Percentiles rank a stretch among this genome's conserved stretches.
Conservation (phyloP, 2,888 invertebrate species). For the Melinopterus prodromus region DNA sequence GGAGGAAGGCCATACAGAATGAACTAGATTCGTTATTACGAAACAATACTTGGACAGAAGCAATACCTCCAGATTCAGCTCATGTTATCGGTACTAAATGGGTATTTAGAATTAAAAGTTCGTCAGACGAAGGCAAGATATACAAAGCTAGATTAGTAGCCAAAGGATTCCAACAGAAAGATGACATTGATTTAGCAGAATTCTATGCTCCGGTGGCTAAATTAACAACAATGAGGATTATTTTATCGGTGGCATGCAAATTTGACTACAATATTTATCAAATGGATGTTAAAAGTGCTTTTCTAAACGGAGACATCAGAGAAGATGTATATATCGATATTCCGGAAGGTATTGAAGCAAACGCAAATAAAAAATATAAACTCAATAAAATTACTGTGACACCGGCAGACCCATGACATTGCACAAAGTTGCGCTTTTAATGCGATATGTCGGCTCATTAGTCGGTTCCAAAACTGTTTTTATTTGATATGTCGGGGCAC, state of each 20-base stretch:
- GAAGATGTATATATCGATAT: conserved; percentile 43
- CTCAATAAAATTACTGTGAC: too few relatives aligned
- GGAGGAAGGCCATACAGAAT: conserved; percentile 51
- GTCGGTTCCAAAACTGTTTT: too few relatives aligned
- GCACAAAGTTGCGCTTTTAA: too few relatives aligned
- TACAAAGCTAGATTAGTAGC: conserved; percentile 45
- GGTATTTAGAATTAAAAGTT: conserved; percentile 30
- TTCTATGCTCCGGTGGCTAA: conserved; percentile 45
- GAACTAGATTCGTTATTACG: conserved; percentile 34
- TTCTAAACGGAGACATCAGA: conserved; percentile 43
- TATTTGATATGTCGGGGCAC: too few relatives aligned
- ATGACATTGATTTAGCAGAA: conserved; percentile 29
- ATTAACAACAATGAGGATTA: conserved; percentile 43
- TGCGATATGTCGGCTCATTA: too few relatives aligned
- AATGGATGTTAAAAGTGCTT: conserved; percentile 44
- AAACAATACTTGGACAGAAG: conserved; percentile 33
- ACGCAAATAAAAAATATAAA: conserved; percentile 40
- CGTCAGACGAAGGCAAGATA: conserved; percentile 21
- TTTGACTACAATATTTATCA: conserved; percentile 37
- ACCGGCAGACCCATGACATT: too few relatives aligned
- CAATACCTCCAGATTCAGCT: conserved; percentile 17
- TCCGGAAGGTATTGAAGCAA: conserved; percentile 39
- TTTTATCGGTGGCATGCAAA: conserved; percentile 40
- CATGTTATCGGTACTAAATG: conserved; percentile 28
- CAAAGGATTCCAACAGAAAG: conserved; percentile 41